Percentiles rank a stretch among this genome's conserved stretches.
These are phyloP conservation scores for Paralichthys olivaceus DNA, from an alignment of 2,113 vertebrate genomes.

Conservation along the genomic window DNA sequence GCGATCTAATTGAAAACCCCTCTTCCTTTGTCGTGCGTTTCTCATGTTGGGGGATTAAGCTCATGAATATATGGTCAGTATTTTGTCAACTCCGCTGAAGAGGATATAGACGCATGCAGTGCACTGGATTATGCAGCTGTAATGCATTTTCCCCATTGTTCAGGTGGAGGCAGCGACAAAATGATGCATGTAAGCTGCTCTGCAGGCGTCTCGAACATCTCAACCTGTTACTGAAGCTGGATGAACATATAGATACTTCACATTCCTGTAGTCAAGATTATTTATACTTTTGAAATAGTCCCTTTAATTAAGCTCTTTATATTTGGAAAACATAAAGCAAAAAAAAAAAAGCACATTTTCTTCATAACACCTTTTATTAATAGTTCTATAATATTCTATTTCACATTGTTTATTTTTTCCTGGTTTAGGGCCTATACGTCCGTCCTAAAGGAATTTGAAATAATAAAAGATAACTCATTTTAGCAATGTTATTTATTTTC, in stretches of 20 bases:
- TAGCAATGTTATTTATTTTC: constrained; percentile 77
- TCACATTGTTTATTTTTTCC: constrained; percentile 63
- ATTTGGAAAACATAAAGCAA: neutral
- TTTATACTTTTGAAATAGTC: neutral
- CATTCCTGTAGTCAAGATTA: neutral
- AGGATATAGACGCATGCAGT: constrained; percentile 71
- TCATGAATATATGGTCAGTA: constrained; percentile 82
- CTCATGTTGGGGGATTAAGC: constrained; percentile 78
- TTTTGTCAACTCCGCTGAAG: constrained; percentile 80
- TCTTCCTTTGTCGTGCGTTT: constrained; percentile 77
- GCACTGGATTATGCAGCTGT: constrained; percentile 56
- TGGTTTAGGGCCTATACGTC: constrained; percentile 58
- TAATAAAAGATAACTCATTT: constrained; percentile 75
- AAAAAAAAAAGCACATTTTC: constrained; percentile 40
- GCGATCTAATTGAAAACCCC: constrained; percentile 81
- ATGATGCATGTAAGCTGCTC: neutral
- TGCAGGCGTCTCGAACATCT: constrained; percentile 27
- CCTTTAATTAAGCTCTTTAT: no score
- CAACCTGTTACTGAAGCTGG: constrained; percentile 22
- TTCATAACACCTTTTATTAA: constrained; percentile 85
- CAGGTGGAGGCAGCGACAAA: constrained; percentile 33
- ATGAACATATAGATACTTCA: neutral
- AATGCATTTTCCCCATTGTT: constrained; percentile 37
- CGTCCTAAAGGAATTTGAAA: constrained; percentile 68
- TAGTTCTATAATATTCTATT: constrained; percentile 79